A percentile compares a stretch with the other conserved stretches of the same genome.
Conservation (phyloP, 2,113 vertebrate species). For the Cercopithecus mona region DNA sequence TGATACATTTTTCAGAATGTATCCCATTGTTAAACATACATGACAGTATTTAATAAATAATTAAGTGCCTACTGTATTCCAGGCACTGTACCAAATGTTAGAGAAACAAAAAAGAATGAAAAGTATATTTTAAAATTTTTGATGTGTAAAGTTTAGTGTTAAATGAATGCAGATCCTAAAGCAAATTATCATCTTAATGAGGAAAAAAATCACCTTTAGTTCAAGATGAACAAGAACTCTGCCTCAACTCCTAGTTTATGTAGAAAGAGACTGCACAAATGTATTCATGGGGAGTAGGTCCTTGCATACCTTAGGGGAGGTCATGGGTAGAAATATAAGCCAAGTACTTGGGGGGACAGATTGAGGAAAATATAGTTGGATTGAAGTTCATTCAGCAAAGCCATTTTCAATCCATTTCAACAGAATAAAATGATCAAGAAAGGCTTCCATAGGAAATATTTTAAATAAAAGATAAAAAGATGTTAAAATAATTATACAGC, state of each 20-base stretch:
- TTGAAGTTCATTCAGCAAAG: no score
- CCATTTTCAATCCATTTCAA: not conserved
- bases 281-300: not conserved
- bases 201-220: not conserved
- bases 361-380: not conserved
- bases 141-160: not conserved
- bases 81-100: not conserved
- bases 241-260: not conserved
- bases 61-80: not conserved
- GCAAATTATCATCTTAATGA: not conserved
- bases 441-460: not conserved
- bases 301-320: not conserved
- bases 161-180: not conserved
- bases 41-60: not conserved
- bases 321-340: not conserved
- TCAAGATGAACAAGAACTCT: not conserved
- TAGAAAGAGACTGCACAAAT: not conserved
- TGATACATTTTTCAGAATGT: not conserved
- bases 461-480: not conserved
- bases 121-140: not conserved
- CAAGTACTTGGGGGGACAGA: not conserved
- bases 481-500: not conserved
- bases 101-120: not conserved
- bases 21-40: not conserved
- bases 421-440: not conserved